Evolutionary conservation across 1,140 invertebrate species (phyloP), one percentile per base, ranked within the genome.

Genomic region (Potamilus streckersoni): DNA sequence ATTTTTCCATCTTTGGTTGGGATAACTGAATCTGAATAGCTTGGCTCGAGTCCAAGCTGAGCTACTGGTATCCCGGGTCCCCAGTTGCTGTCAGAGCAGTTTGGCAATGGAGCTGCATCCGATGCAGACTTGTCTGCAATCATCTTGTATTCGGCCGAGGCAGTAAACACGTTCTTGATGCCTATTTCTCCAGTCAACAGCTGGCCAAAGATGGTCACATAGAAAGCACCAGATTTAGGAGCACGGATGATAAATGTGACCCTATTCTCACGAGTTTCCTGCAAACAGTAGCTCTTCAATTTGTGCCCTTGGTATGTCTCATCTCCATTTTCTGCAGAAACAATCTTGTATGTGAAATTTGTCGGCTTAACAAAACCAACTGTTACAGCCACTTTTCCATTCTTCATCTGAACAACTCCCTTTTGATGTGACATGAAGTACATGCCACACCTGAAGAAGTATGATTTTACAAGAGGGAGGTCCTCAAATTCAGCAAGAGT

Each of bases 401-500:
- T 83, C 74, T 86, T 79, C 2, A 87, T 88, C 16, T 82, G 69
- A 19, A 90, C 82, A 15, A 89, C 87, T 13, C 87, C 88, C 27
- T 85, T 86, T 76, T 90, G 87, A 71, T 90, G 88, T 23, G 87
- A 86, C 23, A 86, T 85, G 80, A 90, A 90, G 74, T 85, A 86
- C 89, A 90, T 89, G 66, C 86, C 87, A 79, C 88, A 87, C 73
- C 87, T 89, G 80, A 90, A 90, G 83, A 90, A 90, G 79, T 88
- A 88, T 16, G 88, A 90, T 76, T 90, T 90, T 69, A 88, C 88
- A n/a, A 90, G 79, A 8, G 89, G 89, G 5, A 89, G 84, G 66
- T 90, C 88, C 73, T 90, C 89, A 81, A 88, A 90, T 73, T 90
- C 86, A 16, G 81, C 73, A 69, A 88, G 80, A 17, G 71, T 79